Percentiles rank a stretch among this genome's conserved stretches.
Conservation (phyloP, 2,797 vertebrate species). For the Rachycentron canadum region DNA sequence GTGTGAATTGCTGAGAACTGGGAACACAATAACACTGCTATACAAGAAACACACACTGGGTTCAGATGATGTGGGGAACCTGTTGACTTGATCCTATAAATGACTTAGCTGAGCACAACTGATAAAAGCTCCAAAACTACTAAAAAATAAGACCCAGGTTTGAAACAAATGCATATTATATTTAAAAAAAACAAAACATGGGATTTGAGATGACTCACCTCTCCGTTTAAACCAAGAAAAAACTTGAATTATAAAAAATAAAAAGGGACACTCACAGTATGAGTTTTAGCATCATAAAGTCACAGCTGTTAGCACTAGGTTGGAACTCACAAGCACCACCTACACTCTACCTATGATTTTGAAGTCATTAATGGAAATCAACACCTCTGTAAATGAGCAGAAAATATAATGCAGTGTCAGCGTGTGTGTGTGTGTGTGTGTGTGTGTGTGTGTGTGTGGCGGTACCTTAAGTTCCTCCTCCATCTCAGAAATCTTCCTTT, state of each 20-base stretch:
- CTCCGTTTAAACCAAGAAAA: background rate
- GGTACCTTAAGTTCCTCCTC: slow-evolving; percentile 99
- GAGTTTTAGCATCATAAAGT: background rate
- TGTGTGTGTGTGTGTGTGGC: background rate
- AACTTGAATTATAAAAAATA: background rate
- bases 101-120: background rate
- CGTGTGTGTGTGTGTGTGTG: background rate
- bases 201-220: background rate
- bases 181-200: background rate
- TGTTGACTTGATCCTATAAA: background rate
- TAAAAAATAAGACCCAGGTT: background rate
- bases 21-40: background rate
- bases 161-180: background rate
- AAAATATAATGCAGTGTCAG: background rate
- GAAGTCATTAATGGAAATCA: slow-evolving; percentile 9
- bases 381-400: background rate
- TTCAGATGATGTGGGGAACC: background rate
- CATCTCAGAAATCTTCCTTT: slow-evolving; percentile 99
- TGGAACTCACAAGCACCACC: slow-evolving; percentile 27
- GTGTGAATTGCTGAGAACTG: background rate
- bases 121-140: background rate
- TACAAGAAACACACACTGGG: background rate
- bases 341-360: slow-evolving; percentile 8
- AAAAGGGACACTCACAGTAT: background rate
- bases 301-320: background rate